Evolutionary conservation across 1,140 invertebrate species (phyloP).

Genomic region (Hypothenemus hampei): DNA sequence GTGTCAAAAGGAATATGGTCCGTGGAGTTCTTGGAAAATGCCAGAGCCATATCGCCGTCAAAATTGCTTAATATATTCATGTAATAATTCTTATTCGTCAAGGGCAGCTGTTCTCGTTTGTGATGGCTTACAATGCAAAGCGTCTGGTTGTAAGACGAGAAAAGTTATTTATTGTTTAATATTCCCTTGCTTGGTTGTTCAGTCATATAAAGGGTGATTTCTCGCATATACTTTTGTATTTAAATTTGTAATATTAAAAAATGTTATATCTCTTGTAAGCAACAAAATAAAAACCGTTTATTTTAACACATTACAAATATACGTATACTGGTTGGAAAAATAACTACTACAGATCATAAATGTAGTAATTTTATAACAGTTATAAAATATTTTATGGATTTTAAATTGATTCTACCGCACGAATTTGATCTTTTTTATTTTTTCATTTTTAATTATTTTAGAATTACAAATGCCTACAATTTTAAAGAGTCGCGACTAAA

Average conservation of each 20-base stretch:
- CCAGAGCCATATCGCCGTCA: slow-evolving; percentile 15
- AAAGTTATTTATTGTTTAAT: slow-evolving; percentile 27
- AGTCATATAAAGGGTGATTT: background rate
- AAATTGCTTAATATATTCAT: slow-evolving; percentile 43
- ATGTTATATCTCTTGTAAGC: background rate
- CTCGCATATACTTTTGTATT: too few species aligned
- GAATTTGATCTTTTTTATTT: slow-evolving; percentile 7
- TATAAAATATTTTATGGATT: slow-evolving; percentile 14
- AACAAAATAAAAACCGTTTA: background rate
- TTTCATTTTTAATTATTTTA: background rate
- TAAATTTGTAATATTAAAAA: too few species aligned
- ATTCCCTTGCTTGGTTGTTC: slow-evolving; percentile 1
- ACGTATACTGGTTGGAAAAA: slow-evolving; percentile 18
- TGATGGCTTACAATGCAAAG: slow-evolving; percentile 29
- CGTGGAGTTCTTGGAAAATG: slow-evolving; percentile 21
- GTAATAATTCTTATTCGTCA: slow-evolving; percentile 46
- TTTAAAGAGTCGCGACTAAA: background rate
- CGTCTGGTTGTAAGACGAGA: slow-evolving; percentile 3
- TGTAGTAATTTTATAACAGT: slow-evolving; percentile 16
- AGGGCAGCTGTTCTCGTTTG: slow-evolving; percentile 40
- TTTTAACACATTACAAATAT: slow-evolving; percentile 24
- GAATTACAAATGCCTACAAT: background rate
- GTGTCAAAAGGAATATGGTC: slow-evolving; percentile 12
- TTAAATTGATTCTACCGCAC: slow-evolving; percentile 13
- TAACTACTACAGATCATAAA: slow-evolving; percentile 24